Evolutionary conservation across 2,113 vertebrate genomes (phyloP).

Genomic region (Puffinus mauretanicus): DNA sequence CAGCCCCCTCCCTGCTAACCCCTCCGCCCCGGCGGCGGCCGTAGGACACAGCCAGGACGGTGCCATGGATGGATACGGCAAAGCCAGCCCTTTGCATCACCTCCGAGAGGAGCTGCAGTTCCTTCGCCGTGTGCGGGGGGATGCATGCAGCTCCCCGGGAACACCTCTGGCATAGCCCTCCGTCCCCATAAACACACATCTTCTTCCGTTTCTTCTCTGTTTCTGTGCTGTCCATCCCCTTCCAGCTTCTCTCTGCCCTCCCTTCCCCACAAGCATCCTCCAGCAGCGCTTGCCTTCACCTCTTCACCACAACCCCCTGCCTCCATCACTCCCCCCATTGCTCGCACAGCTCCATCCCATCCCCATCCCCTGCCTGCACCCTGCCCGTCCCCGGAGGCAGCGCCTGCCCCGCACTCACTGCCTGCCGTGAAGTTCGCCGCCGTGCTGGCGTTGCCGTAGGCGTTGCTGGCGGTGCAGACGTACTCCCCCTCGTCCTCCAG

Average conservation of each 20-base stretch:
- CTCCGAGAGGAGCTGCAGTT: background rate
- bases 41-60: rapidly evolving
- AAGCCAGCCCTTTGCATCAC: background rate
- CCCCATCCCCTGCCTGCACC: background rate
- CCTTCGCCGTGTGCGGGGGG: rapidly evolving
- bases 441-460: slow-evolving; percentile 40
- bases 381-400: background rate
- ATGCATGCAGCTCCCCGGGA: background rate
- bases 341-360: background rate
- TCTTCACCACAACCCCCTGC: background rate
- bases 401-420: slow-evolving; percentile 19
- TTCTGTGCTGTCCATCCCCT: no score
- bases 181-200: rapidly evolving
- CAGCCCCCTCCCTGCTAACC: background rate
- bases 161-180: background rate
- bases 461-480: slow-evolving; percentile 53
- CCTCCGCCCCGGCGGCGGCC: rapidly evolving
- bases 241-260: no score
- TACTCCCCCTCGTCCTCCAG: slow-evolving; percentile 72
- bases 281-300: rapidly evolving
- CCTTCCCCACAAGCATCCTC: no score
- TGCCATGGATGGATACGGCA: background rate
- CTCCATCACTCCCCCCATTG: no score
- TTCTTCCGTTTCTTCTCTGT: no score
- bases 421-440: background rate